A percentile compares a stretch with the other conserved stretches of the same genome.
Conservation (phyloP, 2,797 vertebrate genomes). For the Myripristis murdjan region DNA sequence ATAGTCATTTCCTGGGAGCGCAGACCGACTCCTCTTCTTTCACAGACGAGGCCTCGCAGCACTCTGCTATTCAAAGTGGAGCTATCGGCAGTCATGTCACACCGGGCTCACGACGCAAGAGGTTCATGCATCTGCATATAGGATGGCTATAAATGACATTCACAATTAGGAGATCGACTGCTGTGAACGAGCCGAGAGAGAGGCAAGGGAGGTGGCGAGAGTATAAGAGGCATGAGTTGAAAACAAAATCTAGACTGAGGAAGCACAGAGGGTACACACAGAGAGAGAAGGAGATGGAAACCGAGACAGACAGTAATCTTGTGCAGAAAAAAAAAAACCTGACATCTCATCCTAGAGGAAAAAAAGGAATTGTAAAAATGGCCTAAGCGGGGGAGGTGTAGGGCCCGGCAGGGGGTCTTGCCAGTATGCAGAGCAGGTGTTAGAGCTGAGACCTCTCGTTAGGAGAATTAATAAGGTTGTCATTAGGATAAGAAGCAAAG, state of each 20-base stretch:
- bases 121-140: neutral
- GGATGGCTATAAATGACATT: neutral
- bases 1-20: constrained; percentile 27
- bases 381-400: constrained; percentile 26
- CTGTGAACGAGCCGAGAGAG: neutral
- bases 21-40: constrained; percentile 21
- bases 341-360: neutral
- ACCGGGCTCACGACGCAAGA: neutral
- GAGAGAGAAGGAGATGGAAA: neutral
- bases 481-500: constrained; percentile 55
- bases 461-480: constrained; percentile 45
- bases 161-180: neutral
- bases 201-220: constrained; percentile 1
- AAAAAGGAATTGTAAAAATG: neutral
- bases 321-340: neutral
- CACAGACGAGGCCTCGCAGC: constrained; percentile 43
- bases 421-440: constrained; percentile 46
- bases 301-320: neutral
- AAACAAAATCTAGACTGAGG: too few relatives aligned
- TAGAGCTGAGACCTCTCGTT: constrained; percentile 57
- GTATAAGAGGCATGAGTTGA: neutral
- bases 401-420: constrained; percentile 19
- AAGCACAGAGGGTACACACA: neutral
- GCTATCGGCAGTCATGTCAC: neutral
- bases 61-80: constrained; percentile 17